Conservation (phyloP, 2,797 vertebrate genomes). For the Eremophila alpestris region DNA sequence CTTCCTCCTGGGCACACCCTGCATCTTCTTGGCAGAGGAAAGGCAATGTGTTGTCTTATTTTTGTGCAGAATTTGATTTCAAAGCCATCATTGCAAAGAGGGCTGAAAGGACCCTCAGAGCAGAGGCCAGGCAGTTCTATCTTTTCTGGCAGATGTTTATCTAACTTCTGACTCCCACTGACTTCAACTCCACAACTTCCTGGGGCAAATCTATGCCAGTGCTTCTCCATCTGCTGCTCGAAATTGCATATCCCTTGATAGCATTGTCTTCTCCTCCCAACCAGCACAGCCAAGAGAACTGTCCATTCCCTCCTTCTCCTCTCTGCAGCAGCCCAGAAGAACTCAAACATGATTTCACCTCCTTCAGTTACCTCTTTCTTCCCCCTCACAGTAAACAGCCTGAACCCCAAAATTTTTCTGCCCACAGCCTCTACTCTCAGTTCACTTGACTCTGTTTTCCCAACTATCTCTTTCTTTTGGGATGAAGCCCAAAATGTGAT, state of each 20-base stretch:
- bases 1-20: not conserved
- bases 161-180: not conserved
- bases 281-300: not conserved
- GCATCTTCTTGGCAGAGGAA: not conserved
- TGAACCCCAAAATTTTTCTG: not conserved
- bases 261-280: not conserved
- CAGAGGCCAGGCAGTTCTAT: not conserved
- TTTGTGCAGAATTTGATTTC: not conserved
- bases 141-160: not conserved
- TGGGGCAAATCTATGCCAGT: not conserved
- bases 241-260: not conserved
- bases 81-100: not conserved
- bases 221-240: not conserved
- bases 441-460: not conserved
- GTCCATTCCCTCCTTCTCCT: not conserved
- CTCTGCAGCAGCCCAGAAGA: not conserved
- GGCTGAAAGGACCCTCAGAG: not conserved
- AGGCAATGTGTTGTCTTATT: not conserved
- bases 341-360: not conserved
- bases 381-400: not conserved
- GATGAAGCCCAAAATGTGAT: not conserved
- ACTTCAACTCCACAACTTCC: not conserved
- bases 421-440: not conserved
- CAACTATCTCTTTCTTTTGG: not conserved
- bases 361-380: not conserved